phyloP scores from a whole-genome alignment of 2,113 vertebrate species.

The Lontra canadensis region DNA sequence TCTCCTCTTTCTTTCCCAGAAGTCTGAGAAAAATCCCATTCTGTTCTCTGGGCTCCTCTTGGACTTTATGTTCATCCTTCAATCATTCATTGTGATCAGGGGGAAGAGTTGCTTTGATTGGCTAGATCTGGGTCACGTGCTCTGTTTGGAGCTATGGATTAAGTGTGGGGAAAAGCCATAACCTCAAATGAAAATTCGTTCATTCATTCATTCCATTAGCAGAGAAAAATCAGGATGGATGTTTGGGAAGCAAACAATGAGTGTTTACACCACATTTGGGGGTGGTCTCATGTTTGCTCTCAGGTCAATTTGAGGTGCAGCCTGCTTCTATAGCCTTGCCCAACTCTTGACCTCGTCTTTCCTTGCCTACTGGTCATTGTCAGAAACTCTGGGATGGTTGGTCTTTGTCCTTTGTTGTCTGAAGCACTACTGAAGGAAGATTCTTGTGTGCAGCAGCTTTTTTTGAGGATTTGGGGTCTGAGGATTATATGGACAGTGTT shows the following conservation, averaged over 20 bases:
- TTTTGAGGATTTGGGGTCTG: background rate
- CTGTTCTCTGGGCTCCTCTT: background rate
- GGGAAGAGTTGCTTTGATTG: background rate
- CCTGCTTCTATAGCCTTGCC: background rate
- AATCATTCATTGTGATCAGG: background rate
- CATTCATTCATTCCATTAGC: background rate
- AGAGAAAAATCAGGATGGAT: background rate
- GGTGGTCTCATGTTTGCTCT: background rate
- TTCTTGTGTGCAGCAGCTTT: background rate
- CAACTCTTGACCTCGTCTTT: background rate
- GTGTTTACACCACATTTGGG: background rate
- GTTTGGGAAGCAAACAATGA: background rate
- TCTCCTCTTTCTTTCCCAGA: background rate
- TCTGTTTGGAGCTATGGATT: background rate
- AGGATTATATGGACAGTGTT: background rate
- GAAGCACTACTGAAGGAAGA: background rate
- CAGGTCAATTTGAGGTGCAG: background rate
- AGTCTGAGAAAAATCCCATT: background rate
- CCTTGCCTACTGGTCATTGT: background rate
- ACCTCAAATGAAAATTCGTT: background rate
- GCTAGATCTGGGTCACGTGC: background rate
- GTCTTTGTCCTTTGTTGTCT: background rate
- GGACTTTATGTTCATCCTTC: background rate
- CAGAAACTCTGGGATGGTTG: background rate
- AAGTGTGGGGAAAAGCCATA: background rate